Conservation (phyloP, 2,888 invertebrate species). For the Platypus cylindrus region DNA sequence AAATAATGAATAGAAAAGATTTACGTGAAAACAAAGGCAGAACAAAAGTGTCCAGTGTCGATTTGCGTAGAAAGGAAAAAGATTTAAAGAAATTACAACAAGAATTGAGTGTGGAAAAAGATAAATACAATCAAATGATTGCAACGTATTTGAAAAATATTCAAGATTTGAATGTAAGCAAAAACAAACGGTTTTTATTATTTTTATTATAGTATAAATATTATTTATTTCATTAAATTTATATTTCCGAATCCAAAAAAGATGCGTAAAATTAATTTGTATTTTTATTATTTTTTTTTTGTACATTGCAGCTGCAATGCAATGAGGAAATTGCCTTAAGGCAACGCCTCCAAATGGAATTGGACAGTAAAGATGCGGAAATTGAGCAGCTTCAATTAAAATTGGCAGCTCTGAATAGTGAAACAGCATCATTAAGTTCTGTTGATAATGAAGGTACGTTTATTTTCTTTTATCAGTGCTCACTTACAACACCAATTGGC, state of each 20-base stretch:
- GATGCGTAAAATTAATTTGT: no score
- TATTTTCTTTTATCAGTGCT: background rate
- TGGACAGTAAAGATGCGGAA: constrained; percentile 93
- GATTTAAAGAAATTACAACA: constrained; percentile 90
- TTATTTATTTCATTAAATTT: no score
- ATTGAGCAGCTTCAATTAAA: constrained; percentile 86
- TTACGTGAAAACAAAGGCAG: constrained; percentile 56
- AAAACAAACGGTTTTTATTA: no score
- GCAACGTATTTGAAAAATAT: constrained; percentile 73
- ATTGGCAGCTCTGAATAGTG: constrained; percentile 63
- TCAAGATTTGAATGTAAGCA: constrained; percentile 53
- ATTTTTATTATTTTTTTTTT: no score
- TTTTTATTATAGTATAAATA: no score
- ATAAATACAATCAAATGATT: constrained; percentile 82
- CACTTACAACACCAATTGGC: background rate
- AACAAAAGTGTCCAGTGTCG: constrained; percentile 66
- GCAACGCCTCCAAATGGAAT: constrained; percentile 83
- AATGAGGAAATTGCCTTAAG: constrained; percentile 67
- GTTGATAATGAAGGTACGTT: constrained; percentile 64
- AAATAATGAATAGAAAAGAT: constrained; percentile 90
- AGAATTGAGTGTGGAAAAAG: constrained; percentile 85
- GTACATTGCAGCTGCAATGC: constrained; percentile 55
- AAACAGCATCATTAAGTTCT: constrained; percentile 84
- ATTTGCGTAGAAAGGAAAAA: constrained; percentile 81
- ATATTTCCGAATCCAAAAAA: no score